These are phyloP conservation scores for Boloria selene DNA, from an alignment of 2,888 invertebrate genomes.

Conservation along the genomic window DNA sequence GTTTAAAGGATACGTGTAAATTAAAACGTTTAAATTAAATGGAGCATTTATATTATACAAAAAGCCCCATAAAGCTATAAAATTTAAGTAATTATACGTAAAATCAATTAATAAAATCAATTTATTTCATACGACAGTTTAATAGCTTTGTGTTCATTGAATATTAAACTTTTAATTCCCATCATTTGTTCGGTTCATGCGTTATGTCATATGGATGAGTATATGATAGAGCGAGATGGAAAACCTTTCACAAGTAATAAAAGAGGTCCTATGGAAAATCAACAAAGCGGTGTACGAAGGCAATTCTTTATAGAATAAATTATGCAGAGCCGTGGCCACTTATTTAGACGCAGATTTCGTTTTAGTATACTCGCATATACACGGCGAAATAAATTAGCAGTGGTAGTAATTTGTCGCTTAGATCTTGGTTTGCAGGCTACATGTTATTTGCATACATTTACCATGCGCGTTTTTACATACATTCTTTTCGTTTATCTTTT, in stretches of 20 bases:
- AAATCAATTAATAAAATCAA: slow-evolving; percentile 12
- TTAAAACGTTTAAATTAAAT: no score
- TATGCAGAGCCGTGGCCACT: slow-evolving; percentile 64
- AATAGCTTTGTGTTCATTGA: slow-evolving; percentile 37
- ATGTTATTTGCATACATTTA: slow-evolving; percentile 11
- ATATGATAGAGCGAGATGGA: slow-evolving; percentile 47
- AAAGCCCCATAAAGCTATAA: background rate
- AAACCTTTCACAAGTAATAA: slow-evolving; percentile 48
- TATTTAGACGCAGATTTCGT: slow-evolving; percentile 64
- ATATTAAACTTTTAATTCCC: slow-evolving; percentile 58
- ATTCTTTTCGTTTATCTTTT: background rate
- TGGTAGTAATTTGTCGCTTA: slow-evolving; percentile 13
- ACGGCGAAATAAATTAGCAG: slow-evolving; percentile 43
- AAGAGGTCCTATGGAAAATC: slow-evolving; percentile 64
- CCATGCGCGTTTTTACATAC: background rate
- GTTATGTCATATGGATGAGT: slow-evolving; percentile 28
- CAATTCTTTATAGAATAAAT: slow-evolving; percentile 64
- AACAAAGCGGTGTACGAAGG: slow-evolving; percentile 63
- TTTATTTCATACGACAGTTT: slow-evolving; percentile 16
- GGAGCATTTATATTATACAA: background rate
- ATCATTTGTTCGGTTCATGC: slow-evolving; percentile 46
- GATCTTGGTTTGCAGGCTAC: slow-evolving; percentile 2
- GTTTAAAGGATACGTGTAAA: no score
- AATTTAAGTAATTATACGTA: slow-evolving; percentile 1
- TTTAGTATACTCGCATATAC: slow-evolving; percentile 55